A percentile compares a stretch with the other conserved stretches of the same genome.
These are phyloP conservation scores for Papilio dardanus DNA, from an alignment of 1,140 invertebrate species.

Conservation along the genomic window DNA sequence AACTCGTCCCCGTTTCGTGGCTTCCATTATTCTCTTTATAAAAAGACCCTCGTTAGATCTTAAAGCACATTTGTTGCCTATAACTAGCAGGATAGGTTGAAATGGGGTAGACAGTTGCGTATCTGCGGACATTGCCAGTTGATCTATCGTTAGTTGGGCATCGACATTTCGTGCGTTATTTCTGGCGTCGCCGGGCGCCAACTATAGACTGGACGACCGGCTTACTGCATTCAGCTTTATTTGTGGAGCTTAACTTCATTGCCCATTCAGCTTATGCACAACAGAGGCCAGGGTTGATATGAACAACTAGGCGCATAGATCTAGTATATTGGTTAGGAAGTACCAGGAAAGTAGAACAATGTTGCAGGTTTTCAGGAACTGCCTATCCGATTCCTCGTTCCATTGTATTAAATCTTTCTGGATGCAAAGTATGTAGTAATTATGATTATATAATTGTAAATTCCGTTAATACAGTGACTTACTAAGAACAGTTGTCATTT, in stretches of 20 bases:
- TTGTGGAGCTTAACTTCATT: constrained; percentile 63
- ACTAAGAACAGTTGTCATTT: constrained; percentile 22
- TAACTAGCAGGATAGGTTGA: background rate
- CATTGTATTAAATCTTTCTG: too few relatives aligned
- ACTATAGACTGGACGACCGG: constrained; percentile 70
- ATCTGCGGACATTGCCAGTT: background rate
- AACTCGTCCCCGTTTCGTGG: too few relatives aligned
- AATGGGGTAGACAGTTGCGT: background rate
- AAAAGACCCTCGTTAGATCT: background rate
- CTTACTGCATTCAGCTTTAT: constrained; percentile 71
- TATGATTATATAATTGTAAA: background rate
- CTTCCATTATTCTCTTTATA: background rate
- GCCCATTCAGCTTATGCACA: constrained; percentile 56
- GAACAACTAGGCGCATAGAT: background rate
- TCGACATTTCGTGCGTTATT: constrained; percentile 74
- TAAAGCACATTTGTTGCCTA: background rate
- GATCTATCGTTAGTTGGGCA: constrained; percentile 48
- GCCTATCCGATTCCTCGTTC: background rate
- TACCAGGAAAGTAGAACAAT: background rate
- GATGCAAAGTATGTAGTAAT: background rate
- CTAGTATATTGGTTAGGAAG: too few relatives aligned
- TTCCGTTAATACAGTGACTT: background rate
- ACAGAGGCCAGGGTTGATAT: constrained; percentile 20
- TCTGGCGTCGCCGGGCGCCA: constrained; percentile 66
- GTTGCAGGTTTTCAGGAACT: background rate